phyloP scores from a whole-genome alignment of 2,888 invertebrate species.

The Aporophyla nigra region DNA sequence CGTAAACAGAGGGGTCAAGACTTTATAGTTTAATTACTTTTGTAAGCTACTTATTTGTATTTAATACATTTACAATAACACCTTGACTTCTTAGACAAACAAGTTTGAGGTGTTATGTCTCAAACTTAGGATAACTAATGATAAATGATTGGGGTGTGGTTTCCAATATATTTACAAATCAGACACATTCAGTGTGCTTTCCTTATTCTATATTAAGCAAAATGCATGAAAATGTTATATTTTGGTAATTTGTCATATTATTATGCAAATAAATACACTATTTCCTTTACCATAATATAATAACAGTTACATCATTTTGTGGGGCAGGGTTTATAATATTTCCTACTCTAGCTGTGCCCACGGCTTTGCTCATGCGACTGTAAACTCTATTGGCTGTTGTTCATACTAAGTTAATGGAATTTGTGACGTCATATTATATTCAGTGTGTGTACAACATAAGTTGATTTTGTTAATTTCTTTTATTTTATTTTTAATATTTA shows the following conservation, averaged over 20 bases:
- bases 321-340: not conserved
- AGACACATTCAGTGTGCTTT: not conserved
- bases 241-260: not conserved
- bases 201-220: not conserved
- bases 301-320: constrained; percentile 6
- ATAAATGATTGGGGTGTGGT: too few species aligned
- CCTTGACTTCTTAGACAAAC: not conserved
- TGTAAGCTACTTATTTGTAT: constrained; percentile 27
- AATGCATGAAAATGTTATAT: not conserved
- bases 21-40: constrained; percentile 48
- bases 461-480: not conserved
- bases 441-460: not conserved
- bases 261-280: not conserved
- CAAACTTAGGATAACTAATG: not conserved
- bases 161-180: constrained; percentile 3
- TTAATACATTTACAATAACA: constrained; percentile 41
- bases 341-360: not conserved
- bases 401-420: not conserved
- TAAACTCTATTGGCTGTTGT: not conserved
- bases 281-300: not conserved
- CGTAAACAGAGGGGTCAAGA: constrained; percentile 38
- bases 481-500: not conserved
- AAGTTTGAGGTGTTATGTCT: not conserved
- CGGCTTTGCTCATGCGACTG: not conserved
- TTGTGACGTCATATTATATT: not conserved